Evolutionary conservation across 2,888 invertebrate species (phyloP), one percentile per base, ranked within the genome.

Genomic region (Cryptocheilus praepositus): DNA sequence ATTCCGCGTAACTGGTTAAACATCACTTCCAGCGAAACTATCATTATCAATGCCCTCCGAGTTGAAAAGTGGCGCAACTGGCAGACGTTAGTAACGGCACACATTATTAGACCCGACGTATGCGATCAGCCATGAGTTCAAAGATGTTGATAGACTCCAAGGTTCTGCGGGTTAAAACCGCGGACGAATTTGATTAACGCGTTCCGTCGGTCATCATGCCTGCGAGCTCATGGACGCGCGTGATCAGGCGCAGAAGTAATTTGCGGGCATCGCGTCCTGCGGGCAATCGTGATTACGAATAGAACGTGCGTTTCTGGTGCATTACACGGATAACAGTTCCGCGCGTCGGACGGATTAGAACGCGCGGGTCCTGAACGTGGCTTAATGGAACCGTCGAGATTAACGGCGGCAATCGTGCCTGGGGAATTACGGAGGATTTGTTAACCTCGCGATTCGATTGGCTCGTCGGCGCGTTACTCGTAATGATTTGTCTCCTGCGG

Each of bases 321-420:
- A 49, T 49, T 49, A 49, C 71, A 67, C 60, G 62, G 57, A 49
- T 54, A 56, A 44, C 64, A 61, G 71, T 65, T 36, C 36, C 71
- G 71, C 71, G 64, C 59, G 51, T 67, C 46, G 71, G 67, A 61
- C 65, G 73, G 68, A 71, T 71, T 68, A 68, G 71, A 68, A 25
- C 57, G 60, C 43, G n/a, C 56, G n/a, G 62, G 16, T 53, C 5
- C 25, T 15, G 22, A 15, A 22, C 44, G 59, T 60, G 49, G 49
- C 66, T 68, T 68, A 74, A 75, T 74, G 71, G 71, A 74, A 69
- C 66, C 52, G 61, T 54, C 66, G 66, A 67, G 69, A 74, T 74
- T 69, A 74, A 75, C 70, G 36, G 53, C 59, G 53, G n/a, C 51
- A 36, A 36, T 53, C n/a, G 55, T 60, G 19, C 16, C 57, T 51